Evolutionary conservation across 2,113 vertebrate genomes (phyloP), one percentile per base, ranked within the genome.

Genomic region (Siphamia tubifer): DNA sequence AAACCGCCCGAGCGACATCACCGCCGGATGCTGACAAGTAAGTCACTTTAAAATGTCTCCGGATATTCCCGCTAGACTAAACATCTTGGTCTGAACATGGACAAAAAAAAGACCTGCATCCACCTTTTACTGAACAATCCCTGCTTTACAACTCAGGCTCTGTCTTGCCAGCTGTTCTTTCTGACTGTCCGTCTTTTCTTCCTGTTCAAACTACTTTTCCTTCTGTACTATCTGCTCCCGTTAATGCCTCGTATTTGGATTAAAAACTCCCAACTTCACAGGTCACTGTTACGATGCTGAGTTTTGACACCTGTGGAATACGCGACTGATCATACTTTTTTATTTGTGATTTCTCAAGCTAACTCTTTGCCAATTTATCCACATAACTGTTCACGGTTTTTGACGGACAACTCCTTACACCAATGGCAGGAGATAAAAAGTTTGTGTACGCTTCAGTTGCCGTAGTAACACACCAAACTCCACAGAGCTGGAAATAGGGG

Each of bases 401-500:
- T 89, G 89, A 94, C 47, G 78, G 92, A 77, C 90, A 83, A 15
- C 16, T 5, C 1, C 2, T 17, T 0, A 1, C 65, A 48, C 93
- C 88, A 94, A 92, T 92, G 74, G 40, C 42, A 7, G 27, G 12
- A n/a, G 13, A 2, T 1, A 1, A 5, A 36, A 51, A 11, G 57
- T 63, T 15, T 85, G 91, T 87, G 57, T 90, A 89, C 70, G 53
- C 23, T 12, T 49, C 44, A 32, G 87, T 87, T 78, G 72, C 67
- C 80, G 66, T 69, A 66, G 92, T 69, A 56, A 91, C 90, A 4
- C 30, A 35, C 73, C 77, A 65, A 83, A 85, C 84, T 90, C 80
- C 78, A 70, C 65, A 80, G 84, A 73, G 71, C 3, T 79, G 85
- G 70, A 81, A 32, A 60, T 43, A 9, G 12, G 44, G 65, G 82